Percentiles rank a stretch among this genome's conserved stretches.
Evolutionary conservation across 2,113 vertebrate species (phyloP).

Genomic region (Oceanites oceanicus): DNA sequence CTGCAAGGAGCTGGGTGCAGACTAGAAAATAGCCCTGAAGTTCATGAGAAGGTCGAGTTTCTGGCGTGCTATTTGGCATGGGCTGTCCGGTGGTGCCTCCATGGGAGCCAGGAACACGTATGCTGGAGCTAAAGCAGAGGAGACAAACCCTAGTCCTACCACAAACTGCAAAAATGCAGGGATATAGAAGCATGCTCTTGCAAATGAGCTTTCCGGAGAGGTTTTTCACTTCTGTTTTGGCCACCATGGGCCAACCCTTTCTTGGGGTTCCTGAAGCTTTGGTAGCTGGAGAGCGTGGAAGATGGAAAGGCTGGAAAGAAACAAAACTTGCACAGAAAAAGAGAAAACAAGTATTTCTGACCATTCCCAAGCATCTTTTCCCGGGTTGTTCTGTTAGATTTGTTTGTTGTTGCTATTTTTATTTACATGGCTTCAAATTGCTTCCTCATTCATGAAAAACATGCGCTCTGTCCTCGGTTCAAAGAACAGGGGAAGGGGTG

Average conservation of each 20-base stretch:
- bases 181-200: accelerated
- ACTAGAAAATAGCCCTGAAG: not conserved
- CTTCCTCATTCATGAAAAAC: constrained; percentile 1
- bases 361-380: not conserved
- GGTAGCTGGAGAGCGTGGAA: not conserved
- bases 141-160: not conserved
- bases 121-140: not conserved
- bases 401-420: not conserved
- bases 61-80: not conserved
- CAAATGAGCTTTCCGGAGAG: not conserved
- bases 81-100: not conserved
- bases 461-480: not conserved
- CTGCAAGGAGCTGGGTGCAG: not conserved
- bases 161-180: not conserved
- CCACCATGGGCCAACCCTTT: not conserved
- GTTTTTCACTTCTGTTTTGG: not conserved
- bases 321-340: not conserved
- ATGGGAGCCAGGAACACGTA: not conserved
- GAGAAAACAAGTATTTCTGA: not conserved
- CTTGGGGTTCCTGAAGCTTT: not conserved
- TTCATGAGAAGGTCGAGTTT: constrained; percentile 16
- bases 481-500: not conserved
- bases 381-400: not conserved
- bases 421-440: not conserved
- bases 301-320: not conserved